Evolutionary conservation across 2,888 invertebrate species (phyloP), one percentile per base, ranked within the genome.

Genomic region (Fragum whitleyi): DNA sequence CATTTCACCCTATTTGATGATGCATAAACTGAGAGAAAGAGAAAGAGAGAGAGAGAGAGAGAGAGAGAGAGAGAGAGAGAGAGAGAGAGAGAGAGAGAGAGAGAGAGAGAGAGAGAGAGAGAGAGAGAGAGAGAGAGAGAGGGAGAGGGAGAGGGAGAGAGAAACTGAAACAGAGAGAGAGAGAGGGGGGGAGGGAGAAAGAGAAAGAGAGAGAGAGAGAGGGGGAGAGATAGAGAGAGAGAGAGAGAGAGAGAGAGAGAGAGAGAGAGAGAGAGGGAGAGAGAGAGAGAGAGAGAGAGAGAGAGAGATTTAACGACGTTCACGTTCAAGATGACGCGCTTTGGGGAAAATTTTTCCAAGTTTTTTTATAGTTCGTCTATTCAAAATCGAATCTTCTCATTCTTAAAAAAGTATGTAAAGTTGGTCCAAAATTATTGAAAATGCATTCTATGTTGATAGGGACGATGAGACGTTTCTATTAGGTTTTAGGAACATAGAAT

Each of bases 61-160:
- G 57, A 57, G 57, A 57, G 57, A 57, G 57, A 57, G 57, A 57
- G 57, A 57, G 57, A 57, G 57, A 57, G 57, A 57, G 57, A 57
- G 57, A 57, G 57, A 57, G 57, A 57, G 57, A 57, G 57, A 57
- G 57, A 57, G 57, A 57, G 57, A 57, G 57, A 57, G 57, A 57
- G 57, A 57, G 42, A 42, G 42, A 42, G 42, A 42, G 42, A 42
- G 42, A 42, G 16, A 42, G 42, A 42, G 16, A 42, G 42, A 42
- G 42, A 42, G 42, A 42, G 42, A 42, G 42, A 42, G 42, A 42
- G 42, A 42, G 42, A 42, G 42, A 42, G 42, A 42, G 42, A 42
- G 42, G 16, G 42, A 42, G 42, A 42, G 42, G 16, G 42, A 42
- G 42, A 42, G 42, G 42, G 42, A 42, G 42, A 42, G 42, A 9